Conservation (phyloP, 2,797 vertebrate genomes). For the Nannoperca obscura region DNA sequence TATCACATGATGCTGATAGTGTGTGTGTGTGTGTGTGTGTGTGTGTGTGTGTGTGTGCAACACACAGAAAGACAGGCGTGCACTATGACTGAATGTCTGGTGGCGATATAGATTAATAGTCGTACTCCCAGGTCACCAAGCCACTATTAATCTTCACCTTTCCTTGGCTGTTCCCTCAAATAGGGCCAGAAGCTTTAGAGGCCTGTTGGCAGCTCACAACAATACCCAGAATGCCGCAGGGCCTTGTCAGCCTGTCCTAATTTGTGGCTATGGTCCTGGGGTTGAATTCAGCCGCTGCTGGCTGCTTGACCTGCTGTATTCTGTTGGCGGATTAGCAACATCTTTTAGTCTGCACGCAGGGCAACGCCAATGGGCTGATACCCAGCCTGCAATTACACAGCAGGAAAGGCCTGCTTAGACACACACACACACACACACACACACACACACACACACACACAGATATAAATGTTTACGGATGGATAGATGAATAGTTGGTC, state of each 20-base stretch:
- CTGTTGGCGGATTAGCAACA: conserved; percentile 80
- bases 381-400: conserved; percentile 75
- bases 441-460: conserved; percentile 13
- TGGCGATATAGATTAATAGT: conserved; percentile 70
- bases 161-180: conserved; percentile 70
- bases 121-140: conserved; percentile 74
- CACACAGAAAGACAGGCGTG: conserved; percentile 19
- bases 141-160: conserved; percentile 82
- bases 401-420: conserved; percentile 63
- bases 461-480: conserved; percentile 47
- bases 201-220: conserved; percentile 74
- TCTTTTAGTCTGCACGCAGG: conserved; percentile 73
- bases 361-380: conserved; percentile 61
- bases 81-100: conserved; percentile 32
- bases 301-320: conserved; percentile 80
- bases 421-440: conserved; percentile 38
- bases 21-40: conserved; percentile 5
- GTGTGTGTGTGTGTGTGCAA: conserved; percentile 8
- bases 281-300: conserved; percentile 78
- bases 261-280: conserved; percentile 80
- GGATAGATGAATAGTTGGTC: conserved; percentile 50
- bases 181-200: conserved; percentile 67
- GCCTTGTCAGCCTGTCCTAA: conserved; percentile 81
- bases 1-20: not conserved
- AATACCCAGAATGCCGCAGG: conserved; percentile 76